Evolutionary conservation across 2,797 vertebrate genomes (phyloP), one percentile per base, ranked within the genome.

Genomic region (Oophaga sylvatica): DNA sequence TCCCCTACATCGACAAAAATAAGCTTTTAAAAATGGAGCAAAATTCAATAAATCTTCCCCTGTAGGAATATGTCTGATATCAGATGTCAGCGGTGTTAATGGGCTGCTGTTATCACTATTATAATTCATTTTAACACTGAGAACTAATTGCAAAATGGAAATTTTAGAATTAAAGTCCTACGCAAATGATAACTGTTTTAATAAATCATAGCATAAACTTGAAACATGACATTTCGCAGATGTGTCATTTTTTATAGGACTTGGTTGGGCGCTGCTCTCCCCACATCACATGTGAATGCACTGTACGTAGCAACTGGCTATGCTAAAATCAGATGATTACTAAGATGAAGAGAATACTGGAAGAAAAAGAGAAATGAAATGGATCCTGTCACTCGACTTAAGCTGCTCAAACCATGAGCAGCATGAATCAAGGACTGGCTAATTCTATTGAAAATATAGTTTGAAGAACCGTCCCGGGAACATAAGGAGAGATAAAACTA

Each of bases 81-180:
- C 77, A 80, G 84, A 80, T 86, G 84, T 86, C 77, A 80, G 62
- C 31, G 31, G 84, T 78, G 84, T 85, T 85, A 85, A 85, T 85
- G 79, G 76, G 17, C 75, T 79, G 71, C 76, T 85, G 62, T 79
- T 85, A 85, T 85, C 76, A 79, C 45, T 85, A 68, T 63, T 68
- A 68, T 67, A 79, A 85, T 79, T 85, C 63, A 85, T 85, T 85
- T 29, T 63, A 84, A 85, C 75, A 57, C 73, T 35, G 60, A 19
- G 57, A 65, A 63, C 53, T 77, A 77, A 75, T 76, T 84, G 83
- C 83, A 76, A 84, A 41, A 84, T 84, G 71, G 71, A 84, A 84
- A 77, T 77, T 22, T 84, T 59, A 84, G 83, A 84, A 85, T 67
- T 67, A 57, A 56, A 68, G 75, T 29, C 62, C 84, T 79, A 68